Conservation (phyloP, 2,113 vertebrate genomes). For the Hymenochirus boettgeri region DNA sequence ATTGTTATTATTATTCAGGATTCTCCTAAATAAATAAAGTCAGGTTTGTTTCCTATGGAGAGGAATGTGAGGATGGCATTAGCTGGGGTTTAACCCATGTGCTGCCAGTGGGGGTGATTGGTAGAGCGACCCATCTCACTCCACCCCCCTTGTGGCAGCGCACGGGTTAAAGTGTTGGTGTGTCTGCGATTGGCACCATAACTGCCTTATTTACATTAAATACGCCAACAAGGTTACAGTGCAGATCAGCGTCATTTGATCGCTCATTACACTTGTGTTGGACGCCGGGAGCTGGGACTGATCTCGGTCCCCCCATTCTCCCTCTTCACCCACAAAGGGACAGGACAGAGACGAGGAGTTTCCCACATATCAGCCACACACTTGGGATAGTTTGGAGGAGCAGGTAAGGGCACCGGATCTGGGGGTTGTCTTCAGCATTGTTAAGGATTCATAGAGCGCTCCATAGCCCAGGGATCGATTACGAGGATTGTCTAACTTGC, state of each 20-base stretch:
- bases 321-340: slow-evolving; percentile 69
- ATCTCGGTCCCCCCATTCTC: slow-evolving; percentile 79
- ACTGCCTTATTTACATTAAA: slow-evolving; percentile 99
- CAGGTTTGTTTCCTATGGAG: slow-evolving; percentile 79
- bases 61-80: slow-evolving; percentile 51
- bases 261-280: slow-evolving; percentile 97
- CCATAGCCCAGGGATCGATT: slow-evolving; percentile 7
- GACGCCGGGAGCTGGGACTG: slow-evolving; percentile 77
- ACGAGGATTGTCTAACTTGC: no score
- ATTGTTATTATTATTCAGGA: slow-evolving; percentile 75
- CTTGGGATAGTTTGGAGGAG: slow-evolving; percentile 78
- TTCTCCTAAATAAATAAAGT: slow-evolving; percentile 84
- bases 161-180: slow-evolving; percentile 78
- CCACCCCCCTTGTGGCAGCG: slow-evolving; percentile 55
- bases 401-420: slow-evolving; percentile 80
- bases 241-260: slow-evolving; percentile 97
- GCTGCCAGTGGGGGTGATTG: neutral
- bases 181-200: slow-evolving; percentile 92
- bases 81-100: slow-evolving; percentile 20
- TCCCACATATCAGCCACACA: slow-evolving; percentile 65
- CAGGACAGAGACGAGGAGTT: slow-evolving; percentile 72
- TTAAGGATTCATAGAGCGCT: slow-evolving; percentile 1
- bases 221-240: slow-evolving; percentile 99
- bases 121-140: neutral
- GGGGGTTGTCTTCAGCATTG: slow-evolving; percentile 40